phyloP scores from a whole-genome alignment of 2,113 vertebrate species.

The Origma solitaria region DNA sequence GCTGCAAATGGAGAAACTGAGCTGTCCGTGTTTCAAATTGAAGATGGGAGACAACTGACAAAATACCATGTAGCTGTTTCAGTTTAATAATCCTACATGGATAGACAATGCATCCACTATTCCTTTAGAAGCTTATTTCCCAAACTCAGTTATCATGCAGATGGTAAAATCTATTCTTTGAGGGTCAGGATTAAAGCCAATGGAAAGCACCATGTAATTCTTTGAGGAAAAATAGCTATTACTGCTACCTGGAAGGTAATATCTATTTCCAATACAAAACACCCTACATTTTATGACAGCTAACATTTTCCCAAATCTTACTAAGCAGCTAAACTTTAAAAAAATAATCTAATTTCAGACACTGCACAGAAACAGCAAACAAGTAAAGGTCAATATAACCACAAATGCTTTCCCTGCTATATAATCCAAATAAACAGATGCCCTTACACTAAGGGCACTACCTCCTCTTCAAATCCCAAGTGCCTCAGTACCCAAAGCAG shows the following conservation, averaged over 20 bases:
- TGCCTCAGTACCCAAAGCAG: background rate
- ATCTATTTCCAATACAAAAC: background rate
- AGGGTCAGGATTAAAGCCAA: background rate
- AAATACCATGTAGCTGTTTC: constrained; percentile 30
- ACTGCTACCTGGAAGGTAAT: background rate
- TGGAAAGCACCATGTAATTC: background rate
- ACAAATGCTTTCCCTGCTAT: background rate
- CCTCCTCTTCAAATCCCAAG: background rate
- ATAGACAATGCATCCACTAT: background rate
- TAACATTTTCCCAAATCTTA: background rate
- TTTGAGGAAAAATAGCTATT: constrained; percentile 24
- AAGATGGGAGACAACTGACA: constrained; percentile 41
- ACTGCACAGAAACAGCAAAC: background rate
- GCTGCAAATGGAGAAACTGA: constrained; percentile 30
- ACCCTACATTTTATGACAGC: background rate
- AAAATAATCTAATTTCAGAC: background rate
- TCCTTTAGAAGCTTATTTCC: constrained; percentile 25
- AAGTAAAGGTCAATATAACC: background rate
- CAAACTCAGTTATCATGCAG: constrained; percentile 3
- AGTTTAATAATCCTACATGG: constrained; percentile 43
- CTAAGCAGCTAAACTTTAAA: background rate
- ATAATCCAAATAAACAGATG: background rate
- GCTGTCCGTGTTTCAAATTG: constrained; percentile 1
- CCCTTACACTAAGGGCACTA: background rate
- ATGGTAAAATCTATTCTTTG: constrained; percentile 19